Percentiles rank a stretch among this genome's conserved stretches.
phyloP scores from a whole-genome alignment of 64 coral and sea anemone species.

The Pocillopora verrucosa region DNA sequence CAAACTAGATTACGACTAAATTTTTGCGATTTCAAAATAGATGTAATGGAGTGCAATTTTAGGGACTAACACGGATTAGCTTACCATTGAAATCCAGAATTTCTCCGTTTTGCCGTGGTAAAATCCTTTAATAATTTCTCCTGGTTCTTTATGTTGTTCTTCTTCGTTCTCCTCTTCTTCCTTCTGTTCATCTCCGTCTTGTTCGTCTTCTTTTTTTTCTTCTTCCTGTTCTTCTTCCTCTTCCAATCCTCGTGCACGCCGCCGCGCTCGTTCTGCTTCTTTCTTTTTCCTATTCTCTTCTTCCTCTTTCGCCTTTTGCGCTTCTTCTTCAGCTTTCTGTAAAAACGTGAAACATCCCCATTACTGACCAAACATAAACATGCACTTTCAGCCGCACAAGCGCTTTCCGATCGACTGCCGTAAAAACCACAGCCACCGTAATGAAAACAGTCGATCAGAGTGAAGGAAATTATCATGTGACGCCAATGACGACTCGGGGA shows the following conservation, averaged over 20 bases:
- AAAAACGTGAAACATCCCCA: neutral
- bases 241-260: conserved; percentile 83
- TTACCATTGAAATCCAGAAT: conserved; percentile 93
- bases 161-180: conserved; percentile 60
- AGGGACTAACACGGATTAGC: neutral
- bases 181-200: conserved; percentile 62
- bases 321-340: conserved; percentile 98
- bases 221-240: conserved; percentile 89
- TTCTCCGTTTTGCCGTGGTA: conserved; percentile 75
- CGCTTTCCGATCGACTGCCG: too few species aligned
- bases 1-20: too few species aligned
- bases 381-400: too few species aligned
- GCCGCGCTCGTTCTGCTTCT: conserved; percentile 74
- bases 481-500: too few species aligned
- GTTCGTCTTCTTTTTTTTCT: conserved; percentile 65
- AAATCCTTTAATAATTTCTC: conserved; percentile 84
- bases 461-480: too few species aligned
- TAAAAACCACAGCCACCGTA: too few species aligned
- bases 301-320: conserved; percentile 87
- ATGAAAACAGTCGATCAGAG: too few species aligned
- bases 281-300: conserved; percentile 93
- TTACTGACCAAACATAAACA: neutral
- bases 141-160: conserved; percentile 39
- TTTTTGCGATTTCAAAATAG: neutral
- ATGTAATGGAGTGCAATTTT: neutral